Conservation (phyloP, 1,140 invertebrate species). For the Caenorhabditis tropicalis region DNA sequence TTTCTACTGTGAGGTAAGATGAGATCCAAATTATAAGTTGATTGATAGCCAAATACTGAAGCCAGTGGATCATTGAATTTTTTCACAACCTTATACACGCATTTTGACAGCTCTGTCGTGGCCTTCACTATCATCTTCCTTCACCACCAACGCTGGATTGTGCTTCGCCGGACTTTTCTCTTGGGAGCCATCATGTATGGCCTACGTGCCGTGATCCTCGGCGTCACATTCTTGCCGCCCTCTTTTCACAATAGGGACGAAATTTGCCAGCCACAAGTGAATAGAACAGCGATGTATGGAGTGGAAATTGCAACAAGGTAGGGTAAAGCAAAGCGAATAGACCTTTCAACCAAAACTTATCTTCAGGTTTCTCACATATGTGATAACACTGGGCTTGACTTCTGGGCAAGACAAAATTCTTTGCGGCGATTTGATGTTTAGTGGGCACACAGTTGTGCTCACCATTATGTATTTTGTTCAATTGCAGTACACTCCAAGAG, state of each 20-base stretch:
- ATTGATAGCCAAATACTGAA: too few species aligned
- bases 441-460: conserved; percentile 70
- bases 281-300: conserved; percentile 67
- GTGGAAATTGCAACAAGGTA: conserved; percentile 67
- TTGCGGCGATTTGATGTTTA: conserved; percentile 71
- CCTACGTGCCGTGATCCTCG: conserved; percentile 66
- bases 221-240: conserved; percentile 69
- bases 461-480: conserved; percentile 72
- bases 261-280: conserved; percentile 69
- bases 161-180: conserved; percentile 67
- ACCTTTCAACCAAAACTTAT: neutral
- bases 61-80: too few species aligned
- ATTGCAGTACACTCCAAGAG: conserved; percentile 69
- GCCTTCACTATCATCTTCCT: conserved; percentile 69
- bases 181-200: conserved; percentile 65
- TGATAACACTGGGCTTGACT: conserved; percentile 71
- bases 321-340: too few species aligned
- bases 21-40: too few species aligned
- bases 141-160: conserved; percentile 66
- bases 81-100: neutral
- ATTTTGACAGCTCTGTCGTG: conserved; percentile 64
- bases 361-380: conserved; percentile 67
- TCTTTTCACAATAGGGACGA: conserved; percentile 70
- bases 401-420: conserved; percentile 71
- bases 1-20: conserved; percentile 69